These are phyloP conservation scores for Silurus lanzhouensis DNA, from an alignment of 2,797 vertebrate species.

Conservation along the genomic window DNA sequence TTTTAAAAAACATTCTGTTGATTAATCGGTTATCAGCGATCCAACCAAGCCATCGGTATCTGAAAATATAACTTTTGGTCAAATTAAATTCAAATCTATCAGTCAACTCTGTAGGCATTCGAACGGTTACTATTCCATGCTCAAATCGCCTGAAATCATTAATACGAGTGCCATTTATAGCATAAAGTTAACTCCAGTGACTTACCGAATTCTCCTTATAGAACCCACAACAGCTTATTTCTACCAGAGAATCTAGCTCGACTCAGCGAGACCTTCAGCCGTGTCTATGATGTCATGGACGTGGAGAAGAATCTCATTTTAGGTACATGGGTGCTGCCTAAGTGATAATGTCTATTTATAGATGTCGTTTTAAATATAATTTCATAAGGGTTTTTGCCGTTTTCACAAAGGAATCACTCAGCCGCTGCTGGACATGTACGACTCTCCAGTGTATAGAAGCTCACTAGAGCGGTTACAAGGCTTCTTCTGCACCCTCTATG, in stretches of 20 bases:
- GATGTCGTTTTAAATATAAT: background rate
- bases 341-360: background rate
- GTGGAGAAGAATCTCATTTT: constrained; percentile 88
- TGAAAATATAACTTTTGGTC: no score
- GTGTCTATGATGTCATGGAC: constrained; percentile 87
- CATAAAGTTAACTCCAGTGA: background rate
- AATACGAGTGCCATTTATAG: background rate
- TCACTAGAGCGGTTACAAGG: constrained; percentile 91
- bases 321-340: constrained; percentile 71
- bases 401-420: constrained; percentile 81
- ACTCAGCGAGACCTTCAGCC: constrained; percentile 84
- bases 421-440: constrained; percentile 81
- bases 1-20: no score
- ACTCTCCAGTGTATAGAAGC: constrained; percentile 85
- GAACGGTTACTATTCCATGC: background rate
- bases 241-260: constrained; percentile 86
- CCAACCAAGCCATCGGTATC: no score
- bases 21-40: no score
- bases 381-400: background rate
- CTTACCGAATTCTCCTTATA: constrained; percentile 58
- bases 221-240: constrained; percentile 91
- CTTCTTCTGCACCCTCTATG: constrained; percentile 88
- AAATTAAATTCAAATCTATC: no score
- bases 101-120: background rate
- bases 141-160: no score